Base-by-base conservation (phyloP, 2,797 vertebrate species). In the Tragelaphus oryx region DNA sequence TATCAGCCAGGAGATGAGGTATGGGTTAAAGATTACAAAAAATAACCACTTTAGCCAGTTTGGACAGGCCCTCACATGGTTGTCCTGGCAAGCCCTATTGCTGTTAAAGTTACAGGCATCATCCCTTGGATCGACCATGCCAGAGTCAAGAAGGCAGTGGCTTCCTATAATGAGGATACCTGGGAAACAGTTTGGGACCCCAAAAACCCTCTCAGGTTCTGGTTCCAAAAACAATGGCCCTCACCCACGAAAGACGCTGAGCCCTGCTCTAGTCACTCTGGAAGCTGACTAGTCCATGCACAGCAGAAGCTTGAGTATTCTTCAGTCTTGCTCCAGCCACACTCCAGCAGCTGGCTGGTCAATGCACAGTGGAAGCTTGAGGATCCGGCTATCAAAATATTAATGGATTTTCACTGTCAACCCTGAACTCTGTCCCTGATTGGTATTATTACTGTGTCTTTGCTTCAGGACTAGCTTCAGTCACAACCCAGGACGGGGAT, bases 181-280 rank as follows among this genome's bases (percentile, higher is more conserved):
- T 68, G 18, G 17, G 37, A 68, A 22, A 37, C 9, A 37, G 9
- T 37, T 37, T 68, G 9, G 1, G 62, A 37, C n/a, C 9, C 62
- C n/a, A 0, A 5, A 65, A 37, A 65, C 8, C n/a, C 30, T 17
- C n/a, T 68, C 62, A 68, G 20, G 18, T 18, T 68, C 62, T 68
- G n/a, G n/a, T 37, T 68, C n/a, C n/a, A 37, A 22, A 65, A 37
- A 1, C 62, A 68, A 37, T 0, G 0, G n/a, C n/a, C 62, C 18
- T 68, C n/a, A 37, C 9, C 62, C 9, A 37, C 0, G 0, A 11
- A 68, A 37, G n/a, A 37, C 0, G 2, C 62, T 37, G n/a, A 68
- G 18, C 9, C 62, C 3, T 68, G 62, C 62, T 68, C 18, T 37
- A 3, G 62, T 11, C n/a, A 22, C 18, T 68, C n/a, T 10, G n/a